phyloP scores from a whole-genome alignment of 1,140 invertebrate species.

The Tetramorium parvispinum region DNA sequence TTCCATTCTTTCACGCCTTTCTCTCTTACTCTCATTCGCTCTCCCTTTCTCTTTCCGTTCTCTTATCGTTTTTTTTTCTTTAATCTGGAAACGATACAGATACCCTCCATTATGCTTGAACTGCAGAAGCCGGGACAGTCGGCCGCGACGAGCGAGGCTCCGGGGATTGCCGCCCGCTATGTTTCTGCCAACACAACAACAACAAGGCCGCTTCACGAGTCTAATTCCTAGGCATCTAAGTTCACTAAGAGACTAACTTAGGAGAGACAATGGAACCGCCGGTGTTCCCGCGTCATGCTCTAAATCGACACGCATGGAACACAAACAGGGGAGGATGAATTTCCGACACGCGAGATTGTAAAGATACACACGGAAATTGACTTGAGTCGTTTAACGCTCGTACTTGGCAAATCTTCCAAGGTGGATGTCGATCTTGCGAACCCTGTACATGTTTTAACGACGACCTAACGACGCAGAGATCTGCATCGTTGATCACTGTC shows the following conservation, averaged over 20 bases:
- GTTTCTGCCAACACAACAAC: slow-evolving; percentile 88
- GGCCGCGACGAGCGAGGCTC: slow-evolving; percentile 93
- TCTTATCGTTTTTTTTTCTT: slow-evolving; percentile 57
- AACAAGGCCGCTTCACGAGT: slow-evolving; percentile 85
- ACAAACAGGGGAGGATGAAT: neutral
- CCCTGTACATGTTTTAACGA: slow-evolving; percentile 8
- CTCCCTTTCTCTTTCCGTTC: slow-evolving; percentile 10
- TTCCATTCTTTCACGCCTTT: neutral
- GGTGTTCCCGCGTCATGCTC: neutral
- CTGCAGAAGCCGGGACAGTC: slow-evolving; percentile 95
- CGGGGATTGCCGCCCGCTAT: slow-evolving; percentile 91
- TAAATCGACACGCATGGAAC: neutral
- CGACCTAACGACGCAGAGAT: neutral
- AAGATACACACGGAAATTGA: neutral
- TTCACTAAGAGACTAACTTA: slow-evolving; percentile 79
- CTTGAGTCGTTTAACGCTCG: neutral
- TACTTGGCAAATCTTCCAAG: neutral
- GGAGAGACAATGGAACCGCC: slow-evolving; percentile 80
- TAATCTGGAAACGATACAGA: slow-evolving; percentile 85
- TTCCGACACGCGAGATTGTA: neutral
- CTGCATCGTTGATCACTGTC: neutral
- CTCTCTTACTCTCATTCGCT: slow-evolving; percentile 26
- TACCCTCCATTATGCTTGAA: slow-evolving; percentile 95
- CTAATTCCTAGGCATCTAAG: slow-evolving; percentile 85
- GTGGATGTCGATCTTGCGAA: neutral